Evolutionary conservation across 2,113 vertebrate species (phyloP).

Genomic region (Rattus rattus): DNA sequence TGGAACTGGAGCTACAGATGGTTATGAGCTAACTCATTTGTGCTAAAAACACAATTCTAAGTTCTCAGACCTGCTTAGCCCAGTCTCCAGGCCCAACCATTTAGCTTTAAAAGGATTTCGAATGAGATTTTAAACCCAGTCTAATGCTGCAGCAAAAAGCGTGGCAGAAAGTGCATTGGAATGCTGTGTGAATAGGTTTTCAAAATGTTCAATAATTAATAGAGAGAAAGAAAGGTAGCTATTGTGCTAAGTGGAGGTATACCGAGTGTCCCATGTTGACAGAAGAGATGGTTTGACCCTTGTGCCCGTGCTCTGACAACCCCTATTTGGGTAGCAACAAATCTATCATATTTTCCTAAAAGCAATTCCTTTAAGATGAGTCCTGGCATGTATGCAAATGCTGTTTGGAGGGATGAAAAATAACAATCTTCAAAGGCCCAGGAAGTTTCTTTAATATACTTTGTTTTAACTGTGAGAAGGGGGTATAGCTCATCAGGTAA

Average conservation of each 20-base stretch:
- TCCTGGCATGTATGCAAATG: neutral
- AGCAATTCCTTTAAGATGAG: neutral
- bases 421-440: neutral
- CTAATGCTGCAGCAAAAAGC: neutral
- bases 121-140: neutral
- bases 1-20: neutral
- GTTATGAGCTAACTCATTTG: neutral
- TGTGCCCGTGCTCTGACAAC: neutral
- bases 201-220: conserved; percentile 8
- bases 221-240: neutral
- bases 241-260: neutral
- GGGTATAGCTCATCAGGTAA: neutral
- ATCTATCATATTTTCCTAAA: neutral
- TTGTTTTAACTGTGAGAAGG: neutral
- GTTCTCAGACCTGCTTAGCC: neutral
- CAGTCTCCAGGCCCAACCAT: neutral
- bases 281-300: neutral
- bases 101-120: neutral
- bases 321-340: neutral
- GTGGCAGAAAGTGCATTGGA: neutral
- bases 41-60: neutral
- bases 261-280: neutral
- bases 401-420: neutral
- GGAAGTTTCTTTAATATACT: neutral
- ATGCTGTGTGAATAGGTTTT: neutral